Conservation (phyloP, 2,113 vertebrate species). For the Microtus ochrogaster region DNA sequence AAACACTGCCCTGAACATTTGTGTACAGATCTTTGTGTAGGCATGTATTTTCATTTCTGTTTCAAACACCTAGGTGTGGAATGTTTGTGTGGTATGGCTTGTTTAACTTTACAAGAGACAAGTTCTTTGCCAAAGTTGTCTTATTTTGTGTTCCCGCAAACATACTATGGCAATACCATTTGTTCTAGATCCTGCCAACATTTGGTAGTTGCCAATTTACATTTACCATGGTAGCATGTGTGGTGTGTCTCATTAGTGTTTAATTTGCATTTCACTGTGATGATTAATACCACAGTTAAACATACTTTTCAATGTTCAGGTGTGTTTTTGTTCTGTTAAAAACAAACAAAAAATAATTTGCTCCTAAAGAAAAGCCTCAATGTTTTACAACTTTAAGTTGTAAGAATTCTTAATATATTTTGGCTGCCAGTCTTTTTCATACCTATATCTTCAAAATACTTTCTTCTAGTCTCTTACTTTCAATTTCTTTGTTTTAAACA, state of each 20-base stretch:
- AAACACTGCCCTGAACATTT: neutral
- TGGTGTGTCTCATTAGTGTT: neutral
- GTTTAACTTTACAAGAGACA: slow-evolving; percentile 16
- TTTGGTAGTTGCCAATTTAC: neutral
- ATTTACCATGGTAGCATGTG: neutral
- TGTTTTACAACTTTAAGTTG: neutral
- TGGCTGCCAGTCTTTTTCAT: neutral
- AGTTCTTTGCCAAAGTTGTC: neutral
- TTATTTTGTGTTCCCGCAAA: neutral
- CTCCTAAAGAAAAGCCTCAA: neutral
- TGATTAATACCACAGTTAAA: neutral
- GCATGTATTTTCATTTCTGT: neutral
- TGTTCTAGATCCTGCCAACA: neutral
- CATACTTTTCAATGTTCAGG: neutral
- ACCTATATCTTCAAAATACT: neutral
- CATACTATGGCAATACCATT: neutral
- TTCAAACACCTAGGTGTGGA: slow-evolving; percentile 3
- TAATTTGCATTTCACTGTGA: neutral
- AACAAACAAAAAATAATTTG: neutral
- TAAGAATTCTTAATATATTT: neutral
- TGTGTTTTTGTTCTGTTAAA: neutral
- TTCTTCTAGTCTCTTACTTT: slow-evolving; percentile 3
- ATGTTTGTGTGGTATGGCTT: neutral
- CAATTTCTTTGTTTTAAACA: neutral
- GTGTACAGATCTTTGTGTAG: neutral